Percentiles rank a stretch among this genome's conserved stretches.
These are phyloP conservation scores for Thaleichthys pacificus DNA, from an alignment of 2,797 vertebrate species.

Conservation along the genomic window DNA sequence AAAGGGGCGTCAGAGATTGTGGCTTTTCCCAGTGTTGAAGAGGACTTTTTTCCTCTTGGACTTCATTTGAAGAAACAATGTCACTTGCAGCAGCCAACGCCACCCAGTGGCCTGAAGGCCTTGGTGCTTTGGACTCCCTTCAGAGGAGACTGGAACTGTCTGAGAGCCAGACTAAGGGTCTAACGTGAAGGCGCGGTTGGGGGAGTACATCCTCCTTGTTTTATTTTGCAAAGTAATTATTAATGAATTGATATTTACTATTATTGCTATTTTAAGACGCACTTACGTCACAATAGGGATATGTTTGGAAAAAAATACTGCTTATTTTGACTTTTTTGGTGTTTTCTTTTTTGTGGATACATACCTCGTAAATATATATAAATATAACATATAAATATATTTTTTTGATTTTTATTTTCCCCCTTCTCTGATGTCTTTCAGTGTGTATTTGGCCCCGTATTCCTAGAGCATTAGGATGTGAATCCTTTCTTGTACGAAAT, in stretches of 20 bases:
- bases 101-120: constrained; percentile 44
- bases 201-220: constrained; percentile 61
- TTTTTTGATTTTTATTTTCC: constrained; percentile 75
- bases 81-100: constrained; percentile 39
- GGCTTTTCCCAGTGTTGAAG: constrained; percentile 34
- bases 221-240: constrained; percentile 58
- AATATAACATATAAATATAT: constrained; percentile 80
- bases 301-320: constrained; percentile 62
- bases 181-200: constrained; percentile 46
- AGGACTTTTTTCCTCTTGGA: constrained; percentile 45
- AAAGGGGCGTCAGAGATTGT: constrained; percentile 6
- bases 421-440: constrained; percentile 40
- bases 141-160: constrained; percentile 45
- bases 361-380: constrained; percentile 82
- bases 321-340: constrained; percentile 67
- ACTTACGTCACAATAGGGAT: constrained; percentile 46
- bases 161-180: constrained; percentile 45
- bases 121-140: constrained; percentile 59
- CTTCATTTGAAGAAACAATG: constrained; percentile 45
- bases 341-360: constrained; percentile 73
- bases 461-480: constrained; percentile 22
- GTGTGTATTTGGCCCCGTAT: constrained; percentile 45
- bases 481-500: constrained; percentile 35
- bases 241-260: constrained; percentile 56
- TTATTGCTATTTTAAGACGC: constrained; percentile 63